phyloP scores from a whole-genome alignment of 2,113 vertebrate species.

The Choloepus hoffmanni region DNA sequence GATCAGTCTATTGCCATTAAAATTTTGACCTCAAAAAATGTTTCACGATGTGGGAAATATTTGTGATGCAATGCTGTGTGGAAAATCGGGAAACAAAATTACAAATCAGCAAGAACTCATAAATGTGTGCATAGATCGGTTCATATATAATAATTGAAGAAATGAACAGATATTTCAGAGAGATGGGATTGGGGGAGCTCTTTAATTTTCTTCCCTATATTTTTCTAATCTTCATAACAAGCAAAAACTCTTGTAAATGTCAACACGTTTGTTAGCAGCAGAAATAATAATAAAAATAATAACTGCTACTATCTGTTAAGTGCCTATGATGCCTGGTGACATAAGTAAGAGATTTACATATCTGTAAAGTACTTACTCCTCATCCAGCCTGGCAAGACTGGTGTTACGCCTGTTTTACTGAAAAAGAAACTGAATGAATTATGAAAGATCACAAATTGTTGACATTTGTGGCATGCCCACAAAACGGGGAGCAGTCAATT shows the following conservation, averaged over 20 bases:
- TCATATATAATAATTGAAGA: not conserved
- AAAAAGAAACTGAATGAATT: not conserved
- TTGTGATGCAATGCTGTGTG: not conserved
- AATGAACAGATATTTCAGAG: not conserved
- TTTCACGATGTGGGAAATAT: not conserved
- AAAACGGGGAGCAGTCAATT: rapidly evolving
- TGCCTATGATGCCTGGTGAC: not conserved
- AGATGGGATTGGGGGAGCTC: not conserved
- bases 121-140: not conserved
- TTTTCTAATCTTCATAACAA: not conserved
- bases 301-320: not conserved
- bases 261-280: not conserved
- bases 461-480: too few relatives aligned
- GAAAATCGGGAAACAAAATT: not conserved
- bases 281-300: not conserved
- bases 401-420: not conserved
- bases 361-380: not conserved
- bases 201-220: not conserved
- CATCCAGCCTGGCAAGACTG: not conserved
- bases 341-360: too few relatives aligned
- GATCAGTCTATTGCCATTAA: not conserved
- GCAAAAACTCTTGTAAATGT: not conserved
- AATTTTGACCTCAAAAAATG: not conserved
- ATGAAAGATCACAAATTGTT: not conserved
- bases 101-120: not conserved